Evolutionary conservation across 2,797 vertebrate genomes (phyloP), one percentile per base, ranked within the genome.

Genomic region (Anomalospiza imberbis): DNA sequence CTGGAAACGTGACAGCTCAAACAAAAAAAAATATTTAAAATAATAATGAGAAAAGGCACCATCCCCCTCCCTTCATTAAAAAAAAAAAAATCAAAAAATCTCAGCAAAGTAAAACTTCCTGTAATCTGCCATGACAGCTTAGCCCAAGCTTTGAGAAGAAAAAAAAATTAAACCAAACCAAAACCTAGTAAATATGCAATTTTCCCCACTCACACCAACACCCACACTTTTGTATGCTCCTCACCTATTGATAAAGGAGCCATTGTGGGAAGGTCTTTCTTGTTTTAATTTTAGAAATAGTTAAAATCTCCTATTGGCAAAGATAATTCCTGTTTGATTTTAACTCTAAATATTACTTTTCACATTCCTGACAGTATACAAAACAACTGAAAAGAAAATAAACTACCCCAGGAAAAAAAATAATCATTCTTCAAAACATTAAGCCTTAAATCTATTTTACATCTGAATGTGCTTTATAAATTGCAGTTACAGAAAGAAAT

Each of bases 391-490:
- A 93, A 91, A 89, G 31, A 73, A 83, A 92, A 91, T 19, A 77
- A 91, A 92, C 32, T 83, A 88, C 62, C 53, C 40, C 51, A 19
- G 81, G 70, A n/a, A 70, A 79, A 68, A 77, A 73, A 66, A 34
- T 47, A 76, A 53, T n/a, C 7, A 4, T 53, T 85, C 85, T 71
- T 80, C 50, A 78, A 92, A 93, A 65, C 47, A 71, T 82, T 91
- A 94, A 87, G 81, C 63, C 68, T 84, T 89, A 84, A 89, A 93
- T 72, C 85, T 88, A 85, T 96, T 96, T 91, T 85, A 85, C 76
- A 88, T 88, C 61, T 83, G 54, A 95, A 93, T 17, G 4, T 1
- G 4, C 80, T 85, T 93, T 58, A 61, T 14, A 91, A 95, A 85
- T 40, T 73, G 65, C 25, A 45, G 47, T 73, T 76, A 85, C 26